Evolutionary conservation across 2,888 invertebrate genomes (phyloP).

Genomic region (Pyrrhia umbra): DNA sequence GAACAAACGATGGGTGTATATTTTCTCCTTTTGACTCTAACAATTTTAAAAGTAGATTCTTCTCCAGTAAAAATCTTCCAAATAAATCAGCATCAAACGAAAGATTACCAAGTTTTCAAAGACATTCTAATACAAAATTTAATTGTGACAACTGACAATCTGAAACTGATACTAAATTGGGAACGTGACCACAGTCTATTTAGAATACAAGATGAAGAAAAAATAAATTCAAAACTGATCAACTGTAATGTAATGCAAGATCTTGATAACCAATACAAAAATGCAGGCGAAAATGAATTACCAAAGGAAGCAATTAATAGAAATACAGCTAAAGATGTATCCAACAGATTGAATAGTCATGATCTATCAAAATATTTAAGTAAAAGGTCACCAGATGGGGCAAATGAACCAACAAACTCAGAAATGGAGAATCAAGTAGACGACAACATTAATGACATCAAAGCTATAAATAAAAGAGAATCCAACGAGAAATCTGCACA

Average conservation of each 20-base stretch:
- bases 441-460: neutral
- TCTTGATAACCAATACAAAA: neutral
- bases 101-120: conserved; percentile 57
- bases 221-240: neutral
- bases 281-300: neutral
- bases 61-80: conserved; percentile 17
- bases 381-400: conserved; percentile 16
- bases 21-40: conserved; percentile 6
- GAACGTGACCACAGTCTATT: conserved; percentile 44
- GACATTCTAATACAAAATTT: conserved; percentile 64
- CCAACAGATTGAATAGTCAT: neutral
- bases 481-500: conserved; percentile 2
- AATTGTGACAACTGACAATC: conserved; percentile 65
- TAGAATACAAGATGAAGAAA: conserved; percentile 7
- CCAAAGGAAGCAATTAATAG: neutral
- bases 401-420: neutral
- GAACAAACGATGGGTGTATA: conserved; percentile 26
- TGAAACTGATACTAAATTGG: conserved; percentile 62
- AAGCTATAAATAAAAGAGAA: conserved; percentile 2
- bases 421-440: neutral
- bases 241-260: conserved; percentile 4
- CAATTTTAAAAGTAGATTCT: conserved; percentile 4
- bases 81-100: conserved; percentile 29
- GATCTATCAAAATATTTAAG: conserved; percentile 18
- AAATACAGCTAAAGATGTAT: neutral